A percentile compares a stretch with the other conserved stretches of the same genome.
Conservation (phyloP, 2,797 vertebrate species). For the Sarcoramphus papa region DNA sequence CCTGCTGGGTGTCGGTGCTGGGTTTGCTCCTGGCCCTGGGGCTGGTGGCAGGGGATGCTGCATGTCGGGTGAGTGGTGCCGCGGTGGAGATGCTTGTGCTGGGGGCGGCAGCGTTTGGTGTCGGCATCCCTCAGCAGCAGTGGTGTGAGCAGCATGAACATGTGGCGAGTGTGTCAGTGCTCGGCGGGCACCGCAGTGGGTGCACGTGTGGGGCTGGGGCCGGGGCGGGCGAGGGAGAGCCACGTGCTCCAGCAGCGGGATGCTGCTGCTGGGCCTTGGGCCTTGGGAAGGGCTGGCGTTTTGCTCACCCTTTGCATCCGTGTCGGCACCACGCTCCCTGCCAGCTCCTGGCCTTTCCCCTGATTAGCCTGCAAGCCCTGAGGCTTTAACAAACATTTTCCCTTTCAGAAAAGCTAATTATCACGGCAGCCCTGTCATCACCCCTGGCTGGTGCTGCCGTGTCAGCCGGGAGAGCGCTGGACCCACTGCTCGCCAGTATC, state of each 20-base stretch:
- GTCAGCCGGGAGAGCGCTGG: not conserved
- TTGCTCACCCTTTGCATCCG: not conserved
- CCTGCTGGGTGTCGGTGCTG: not conserved
- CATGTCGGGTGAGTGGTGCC: fast-evolving
- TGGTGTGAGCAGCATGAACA: fast-evolving
- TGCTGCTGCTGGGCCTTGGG: not conserved
- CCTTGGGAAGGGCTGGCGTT: not conserved
- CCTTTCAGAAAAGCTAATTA: constrained; percentile 35
- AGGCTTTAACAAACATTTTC: constrained; percentile 49
- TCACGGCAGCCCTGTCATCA: not conserved
- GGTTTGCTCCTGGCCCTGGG: not conserved
- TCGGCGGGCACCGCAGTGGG: fast-evolving
- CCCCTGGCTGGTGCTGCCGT: not conserved
- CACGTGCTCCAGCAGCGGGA: not conserved
- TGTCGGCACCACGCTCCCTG: not conserved
- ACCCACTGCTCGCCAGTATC: fast-evolving
- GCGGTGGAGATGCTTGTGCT: not conserved
- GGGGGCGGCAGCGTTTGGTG: not conserved
- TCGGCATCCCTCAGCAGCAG: not conserved
- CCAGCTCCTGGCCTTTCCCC: not conserved
- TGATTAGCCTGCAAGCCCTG: not conserved
- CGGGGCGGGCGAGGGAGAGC: fast-evolving
- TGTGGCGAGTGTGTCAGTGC: fast-evolving
- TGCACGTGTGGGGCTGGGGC: not conserved
- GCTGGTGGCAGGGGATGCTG: not conserved